These are phyloP conservation scores for Regulus satrapa DNA, from an alignment of 2,113 vertebrate genomes.

Conservation along the genomic window DNA sequence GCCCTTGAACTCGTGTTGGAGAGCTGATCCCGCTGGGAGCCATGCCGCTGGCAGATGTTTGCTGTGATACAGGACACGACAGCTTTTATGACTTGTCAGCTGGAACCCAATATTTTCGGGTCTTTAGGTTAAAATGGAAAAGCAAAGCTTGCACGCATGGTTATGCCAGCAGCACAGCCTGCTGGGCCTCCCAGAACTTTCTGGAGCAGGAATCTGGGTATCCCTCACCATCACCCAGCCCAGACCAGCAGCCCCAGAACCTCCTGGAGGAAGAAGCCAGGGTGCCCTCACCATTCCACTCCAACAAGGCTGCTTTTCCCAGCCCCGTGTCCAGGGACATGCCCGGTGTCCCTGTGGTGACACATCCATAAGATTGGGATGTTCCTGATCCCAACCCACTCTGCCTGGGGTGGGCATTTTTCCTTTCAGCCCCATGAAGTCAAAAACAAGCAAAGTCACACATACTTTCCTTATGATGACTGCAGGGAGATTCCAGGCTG, in stretches of 20 bases:
- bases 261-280: not conserved
- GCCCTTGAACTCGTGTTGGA: not conserved
- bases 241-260: not conserved
- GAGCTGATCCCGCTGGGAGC: conserved; percentile 2
- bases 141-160: not conserved
- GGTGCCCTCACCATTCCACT: not conserved
- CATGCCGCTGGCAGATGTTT: conserved; percentile 34
- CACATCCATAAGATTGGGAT: rapidly evolving
- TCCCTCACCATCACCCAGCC: not conserved
- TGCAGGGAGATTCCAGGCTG: not conserved
- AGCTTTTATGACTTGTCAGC: conserved; percentile 55
- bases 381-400: too few species aligned
- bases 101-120: conserved; percentile 39
- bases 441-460: not conserved
- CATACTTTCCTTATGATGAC: not conserved
- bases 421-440: not conserved
- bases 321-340: rapidly evolving
- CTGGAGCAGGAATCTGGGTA: not conserved
- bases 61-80: conserved; percentile 47
- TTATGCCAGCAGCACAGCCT: not conserved
- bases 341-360: rapidly evolving
- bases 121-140: conserved; percentile 40
- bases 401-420: not conserved
- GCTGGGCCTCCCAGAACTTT: not conserved
- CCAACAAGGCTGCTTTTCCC: rapidly evolving